A percentile compares a stretch with the other conserved stretches of the same genome.
Evolutionary conservation across 2,113 vertebrate species (phyloP).

Genomic region (Muntiacus muntjak): DNA sequence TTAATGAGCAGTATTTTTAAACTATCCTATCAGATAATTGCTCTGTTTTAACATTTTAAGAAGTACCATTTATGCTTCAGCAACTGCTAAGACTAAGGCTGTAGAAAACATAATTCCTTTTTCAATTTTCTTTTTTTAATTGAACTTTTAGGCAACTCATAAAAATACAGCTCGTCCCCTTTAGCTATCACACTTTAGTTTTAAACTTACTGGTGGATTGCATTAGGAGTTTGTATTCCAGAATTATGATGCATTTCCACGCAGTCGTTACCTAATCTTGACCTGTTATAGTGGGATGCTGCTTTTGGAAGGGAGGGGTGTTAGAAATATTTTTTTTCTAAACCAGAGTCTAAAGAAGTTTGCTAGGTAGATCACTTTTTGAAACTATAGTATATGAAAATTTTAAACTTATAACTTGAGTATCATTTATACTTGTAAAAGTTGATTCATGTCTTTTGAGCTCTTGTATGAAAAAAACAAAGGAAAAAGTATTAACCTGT

Average conservation of each 20-base stretch:
- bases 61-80: neutral
- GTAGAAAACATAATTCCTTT: neutral
- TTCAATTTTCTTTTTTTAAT: neutral
- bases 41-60: neutral
- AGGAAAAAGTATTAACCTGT: neutral
- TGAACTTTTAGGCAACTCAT: neutral
- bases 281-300: neutral
- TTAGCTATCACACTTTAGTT: neutral
- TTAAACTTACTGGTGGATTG: neutral
- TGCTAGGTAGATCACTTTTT: neutral
- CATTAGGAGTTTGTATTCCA: neutral
- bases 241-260: neutral
- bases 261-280: neutral
- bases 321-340: neutral
- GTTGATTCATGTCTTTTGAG: neutral
- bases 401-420: neutral
- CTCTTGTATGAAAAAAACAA: neutral
- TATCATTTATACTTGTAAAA: neutral
- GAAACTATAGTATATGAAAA: neutral
- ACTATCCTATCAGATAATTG: neutral
- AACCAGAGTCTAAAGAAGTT: neutral
- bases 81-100: neutral
- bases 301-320: accelerated
- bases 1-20: neutral
- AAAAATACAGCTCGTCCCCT: neutral